These are phyloP conservation scores for Mesorhabditis spiculigera DNA, from an alignment of 2,888 invertebrate species.

Conservation along the genomic window DNA sequence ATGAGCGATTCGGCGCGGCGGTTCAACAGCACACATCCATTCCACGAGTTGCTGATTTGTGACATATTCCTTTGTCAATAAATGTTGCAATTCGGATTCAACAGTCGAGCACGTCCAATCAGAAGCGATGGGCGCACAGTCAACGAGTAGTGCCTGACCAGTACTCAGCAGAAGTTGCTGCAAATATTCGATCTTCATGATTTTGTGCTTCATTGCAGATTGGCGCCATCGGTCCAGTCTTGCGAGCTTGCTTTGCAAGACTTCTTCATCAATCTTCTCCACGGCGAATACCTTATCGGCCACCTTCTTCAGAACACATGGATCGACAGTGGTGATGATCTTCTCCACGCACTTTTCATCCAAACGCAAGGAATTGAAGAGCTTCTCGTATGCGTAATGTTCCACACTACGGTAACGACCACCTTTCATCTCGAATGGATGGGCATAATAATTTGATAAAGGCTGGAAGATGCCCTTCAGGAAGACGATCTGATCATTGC, in stretches of 20 bases:
- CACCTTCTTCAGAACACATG: slow-evolving; percentile 43
- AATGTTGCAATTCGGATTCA: slow-evolving; percentile 53
- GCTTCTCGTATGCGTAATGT: slow-evolving; percentile 54
- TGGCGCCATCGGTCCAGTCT: slow-evolving; percentile 55
- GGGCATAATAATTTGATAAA: slow-evolving; percentile 51
- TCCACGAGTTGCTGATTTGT: slow-evolving; percentile 37
- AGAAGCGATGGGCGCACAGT: slow-evolving; percentile 22
- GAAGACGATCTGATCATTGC: slow-evolving; percentile 44
- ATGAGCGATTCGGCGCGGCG: slow-evolving; percentile 29
- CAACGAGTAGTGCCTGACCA: slow-evolving; percentile 52
- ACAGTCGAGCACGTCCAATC: slow-evolving; percentile 45
- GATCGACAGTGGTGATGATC: slow-evolving; percentile 49
- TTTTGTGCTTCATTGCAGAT: slow-evolving; percentile 57
- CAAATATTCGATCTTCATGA: slow-evolving; percentile 48
- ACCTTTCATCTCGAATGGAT: slow-evolving; percentile 43
- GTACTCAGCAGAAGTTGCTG: slow-evolving; percentile 54
- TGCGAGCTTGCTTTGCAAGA: slow-evolving; percentile 36
- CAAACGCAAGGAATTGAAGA: slow-evolving; percentile 39
- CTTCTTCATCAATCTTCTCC: background rate
- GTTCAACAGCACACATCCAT: slow-evolving; percentile 43
- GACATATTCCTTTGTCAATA: slow-evolving; percentile 51
- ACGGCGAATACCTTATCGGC: slow-evolving; percentile 34
- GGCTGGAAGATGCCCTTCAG: slow-evolving; percentile 54
- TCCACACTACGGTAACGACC: slow-evolving; percentile 53
- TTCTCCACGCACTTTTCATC: slow-evolving; percentile 50